Evolutionary conservation across 2,797 vertebrate genomes (phyloP), one percentile per base, ranked within the genome.

Genomic region (Picus viridis): DNA sequence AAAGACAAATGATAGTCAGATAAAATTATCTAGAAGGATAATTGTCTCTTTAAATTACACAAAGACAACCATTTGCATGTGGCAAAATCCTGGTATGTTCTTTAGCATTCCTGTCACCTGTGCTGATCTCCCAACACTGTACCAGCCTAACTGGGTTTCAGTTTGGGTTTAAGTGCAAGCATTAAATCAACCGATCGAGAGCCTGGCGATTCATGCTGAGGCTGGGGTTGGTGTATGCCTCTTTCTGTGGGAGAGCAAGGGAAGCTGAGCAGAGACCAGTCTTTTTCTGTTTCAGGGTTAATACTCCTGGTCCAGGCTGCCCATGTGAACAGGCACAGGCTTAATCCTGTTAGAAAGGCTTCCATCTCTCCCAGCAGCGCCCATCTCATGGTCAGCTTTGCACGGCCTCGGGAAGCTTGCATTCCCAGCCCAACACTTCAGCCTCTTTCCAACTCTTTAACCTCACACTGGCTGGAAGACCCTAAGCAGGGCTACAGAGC

Each of bases 1-100:
- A 92, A 89, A 94, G 79, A 87, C 68, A 94, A 93, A 93, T 78
- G 24, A 77, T 39, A 85, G 76, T 79, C 58, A 71, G 49, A 57
- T 79, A 59, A 93, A 90, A 83, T 89, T 83, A 75, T 83, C n/a
- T 88, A 64, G 85, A 91, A 90, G 32, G 61, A 57, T 39, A 70
- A 72, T 56, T 30, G 22, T 76, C 63, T 92, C 87, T 84, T 90
- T 90, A 91, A 88, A 54, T 67, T 32, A 68, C 62, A 71, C 30
- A 83, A 92, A 85, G 65, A 34, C 24, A 84, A 54, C 2, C 0
- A 59, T 87, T 81, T 90, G 15, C 49, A 53, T 81, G 49, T 20
- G n/a, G 62, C 34, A 89, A 83, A 93, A 72, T 69, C 47, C 16
- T 56, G n/a, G 12, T 1, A 1, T 43, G 34, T 59, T 83, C 14